Evolutionary conservation across 2,113 vertebrate genomes (phyloP).

Genomic region (Leptobrachium ailaonicum): DNA sequence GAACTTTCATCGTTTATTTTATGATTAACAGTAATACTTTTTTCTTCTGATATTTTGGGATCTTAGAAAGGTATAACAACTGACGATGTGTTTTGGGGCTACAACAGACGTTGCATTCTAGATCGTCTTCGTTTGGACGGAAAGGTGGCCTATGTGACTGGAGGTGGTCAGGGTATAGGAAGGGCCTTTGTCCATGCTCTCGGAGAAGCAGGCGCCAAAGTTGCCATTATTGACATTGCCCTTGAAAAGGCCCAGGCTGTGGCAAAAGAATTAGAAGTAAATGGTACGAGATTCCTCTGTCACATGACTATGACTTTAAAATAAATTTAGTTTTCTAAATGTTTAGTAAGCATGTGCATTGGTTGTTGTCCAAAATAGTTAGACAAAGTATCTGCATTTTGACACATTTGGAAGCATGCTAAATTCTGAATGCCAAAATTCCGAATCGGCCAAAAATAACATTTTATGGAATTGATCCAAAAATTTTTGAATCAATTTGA

Average conservation of each 20-base stretch:
- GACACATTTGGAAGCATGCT: no score
- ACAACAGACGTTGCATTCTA: conserved; percentile 58
- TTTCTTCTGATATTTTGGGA: no score
- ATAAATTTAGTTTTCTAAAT: no score
- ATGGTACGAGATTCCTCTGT: conserved; percentile 62
- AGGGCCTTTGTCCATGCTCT: conserved; percentile 73
- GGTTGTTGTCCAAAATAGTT: background rate
- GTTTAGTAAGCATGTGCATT: background rate
- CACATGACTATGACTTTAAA: no score
- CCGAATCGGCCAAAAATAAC: no score
- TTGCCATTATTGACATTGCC: conserved; percentile 72
- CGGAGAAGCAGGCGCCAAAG: conserved; percentile 75
- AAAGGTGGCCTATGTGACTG: conserved; percentile 72
- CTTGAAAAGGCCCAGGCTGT: conserved; percentile 69
- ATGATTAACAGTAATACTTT: no score
- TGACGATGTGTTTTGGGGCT: conserved; percentile 72
- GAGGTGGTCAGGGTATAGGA: conserved; percentile 75
- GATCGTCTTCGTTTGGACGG: conserved; percentile 71
- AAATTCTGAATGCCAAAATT: no score
- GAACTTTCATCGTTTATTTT: no score
- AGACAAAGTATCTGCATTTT: background rate
- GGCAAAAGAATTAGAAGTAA: conserved; percentile 67
- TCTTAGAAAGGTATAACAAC: conserved; percentile 50
- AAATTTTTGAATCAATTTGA: no score
- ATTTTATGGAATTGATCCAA: no score